Percentiles rank a stretch among this genome's conserved stretches.
Conservation (phyloP, 1,140 invertebrate species). For the Littorina saxatilis region DNA sequence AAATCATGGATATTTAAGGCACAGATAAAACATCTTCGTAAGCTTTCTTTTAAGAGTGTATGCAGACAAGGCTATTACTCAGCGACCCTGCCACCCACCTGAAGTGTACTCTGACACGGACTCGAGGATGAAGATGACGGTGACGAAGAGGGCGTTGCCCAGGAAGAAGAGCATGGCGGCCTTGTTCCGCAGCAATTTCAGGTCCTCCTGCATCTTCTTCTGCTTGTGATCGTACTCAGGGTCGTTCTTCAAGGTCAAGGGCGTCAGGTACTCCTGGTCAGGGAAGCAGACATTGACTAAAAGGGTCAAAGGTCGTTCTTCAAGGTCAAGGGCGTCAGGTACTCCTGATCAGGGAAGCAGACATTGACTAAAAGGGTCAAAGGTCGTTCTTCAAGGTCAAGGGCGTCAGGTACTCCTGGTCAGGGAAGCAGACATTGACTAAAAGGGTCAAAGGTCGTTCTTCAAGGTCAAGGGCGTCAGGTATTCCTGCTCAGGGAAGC, state of each 20-base stretch:
- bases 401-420: conserved; percentile 52
- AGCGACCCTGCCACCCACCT: too few relatives aligned
- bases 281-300: too few relatives aligned
- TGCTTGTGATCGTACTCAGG: conserved; percentile 36
- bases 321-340: conserved; percentile 54
- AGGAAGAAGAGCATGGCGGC: conserved; percentile 75
- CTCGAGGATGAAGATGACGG: conserved; percentile 53
- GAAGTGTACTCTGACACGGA: conserved; percentile 44
- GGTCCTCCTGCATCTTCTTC: conserved; percentile 80
- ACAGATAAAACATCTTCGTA: too few relatives aligned
- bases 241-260: conserved; percentile 42
- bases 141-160: conserved; percentile 49
- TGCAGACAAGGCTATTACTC: too few relatives aligned
- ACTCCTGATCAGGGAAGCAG: too few relatives aligned
- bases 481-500: conserved; percentile 45
- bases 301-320: conserved; percentile 17
- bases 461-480: conserved; percentile 54
- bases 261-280: conserved; percentile 51
- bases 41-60: too few relatives aligned
- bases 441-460: neutral
- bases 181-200: conserved; percentile 93
- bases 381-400: conserved; percentile 33
- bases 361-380: neutral
- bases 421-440: too few relatives aligned
- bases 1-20: too few relatives aligned